Evolutionary conservation across 1,140 invertebrate species (phyloP).

Genomic region (Macrotrachela quadricornifera): DNA sequence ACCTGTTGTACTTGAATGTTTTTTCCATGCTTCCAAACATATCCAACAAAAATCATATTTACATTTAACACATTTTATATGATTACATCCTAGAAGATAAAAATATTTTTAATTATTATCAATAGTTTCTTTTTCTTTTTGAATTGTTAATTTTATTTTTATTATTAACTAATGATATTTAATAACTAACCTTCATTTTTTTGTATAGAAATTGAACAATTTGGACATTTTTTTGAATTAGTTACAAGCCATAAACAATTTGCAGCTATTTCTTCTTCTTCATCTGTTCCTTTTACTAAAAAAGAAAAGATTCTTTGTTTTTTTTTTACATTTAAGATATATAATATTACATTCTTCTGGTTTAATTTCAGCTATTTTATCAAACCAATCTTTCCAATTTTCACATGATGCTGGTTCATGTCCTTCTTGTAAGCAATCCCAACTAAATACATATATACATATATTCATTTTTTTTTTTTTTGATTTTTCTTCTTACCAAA

Average conservation of each 20-base stretch:
- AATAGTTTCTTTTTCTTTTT: not conserved
- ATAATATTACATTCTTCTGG: slow-evolving; percentile 37
- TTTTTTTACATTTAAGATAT: not conserved
- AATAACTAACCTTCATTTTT: slow-evolving; percentile 43
- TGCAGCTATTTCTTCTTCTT: slow-evolving; percentile 43
- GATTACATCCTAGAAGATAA: slow-evolving; percentile 49
- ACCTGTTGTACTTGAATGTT: slow-evolving; percentile 47
- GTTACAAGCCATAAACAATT: slow-evolving; percentile 50
- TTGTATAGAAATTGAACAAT: slow-evolving; percentile 50
- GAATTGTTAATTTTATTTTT: too few relatives aligned
- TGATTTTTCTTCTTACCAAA: slow-evolving; percentile 37
- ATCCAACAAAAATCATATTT: slow-evolving; percentile 57
- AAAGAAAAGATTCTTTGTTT: not conserved
- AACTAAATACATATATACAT: too few relatives aligned
- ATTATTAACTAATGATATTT: too few relatives aligned
- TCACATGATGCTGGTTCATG: slow-evolving; percentile 46
- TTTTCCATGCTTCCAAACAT: slow-evolving; percentile 50
- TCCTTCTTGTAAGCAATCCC: slow-evolving; percentile 43
- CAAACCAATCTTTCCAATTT: slow-evolving; percentile 43
- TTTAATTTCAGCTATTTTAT: slow-evolving; percentile 41
- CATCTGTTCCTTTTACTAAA: slow-evolving; percentile 34
- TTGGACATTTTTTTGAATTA: slow-evolving; percentile 48
- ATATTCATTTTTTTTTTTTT: too few relatives aligned
- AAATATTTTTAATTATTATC: too few relatives aligned
- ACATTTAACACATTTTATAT: slow-evolving; percentile 55